Conservation (phyloP, 2,113 vertebrate species). For the Equus przewalskii region DNA sequence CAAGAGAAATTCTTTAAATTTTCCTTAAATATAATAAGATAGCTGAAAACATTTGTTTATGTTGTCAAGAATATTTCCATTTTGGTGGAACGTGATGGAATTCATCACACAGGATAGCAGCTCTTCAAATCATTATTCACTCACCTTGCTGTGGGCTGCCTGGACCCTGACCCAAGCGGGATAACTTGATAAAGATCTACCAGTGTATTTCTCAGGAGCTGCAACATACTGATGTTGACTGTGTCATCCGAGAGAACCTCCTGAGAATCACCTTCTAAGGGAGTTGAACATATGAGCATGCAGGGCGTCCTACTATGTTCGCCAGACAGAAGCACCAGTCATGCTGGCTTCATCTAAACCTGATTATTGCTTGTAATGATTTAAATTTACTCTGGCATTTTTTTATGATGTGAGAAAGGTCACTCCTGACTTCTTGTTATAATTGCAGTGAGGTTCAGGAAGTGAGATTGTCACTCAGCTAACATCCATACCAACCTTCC, state of each 20-base stretch:
- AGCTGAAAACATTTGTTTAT: slow-evolving; percentile 58
- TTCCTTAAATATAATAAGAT: neutral
- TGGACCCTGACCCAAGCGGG: neutral
- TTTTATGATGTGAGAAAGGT: slow-evolving; percentile 6
- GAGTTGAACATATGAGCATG: neutral
- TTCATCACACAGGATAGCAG: neutral
- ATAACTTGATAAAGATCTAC: neutral
- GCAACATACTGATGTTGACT: neutral
- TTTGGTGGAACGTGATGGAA: slow-evolving; percentile 11
- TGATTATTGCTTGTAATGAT: neutral
- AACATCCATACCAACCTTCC: too few relatives aligned
- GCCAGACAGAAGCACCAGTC: neutral
- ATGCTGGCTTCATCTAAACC: neutral
- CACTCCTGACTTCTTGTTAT: neutral
- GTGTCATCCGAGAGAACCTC: neutral
- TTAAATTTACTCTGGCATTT: slow-evolving; percentile 2
- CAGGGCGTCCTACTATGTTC: neutral
- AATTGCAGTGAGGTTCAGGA: neutral
- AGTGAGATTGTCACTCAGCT: neutral
- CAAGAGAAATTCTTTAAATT: slow-evolving; percentile 64
- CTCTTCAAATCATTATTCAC: neutral
- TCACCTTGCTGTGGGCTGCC: neutral
- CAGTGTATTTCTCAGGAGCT: neutral
- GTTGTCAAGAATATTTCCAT: slow-evolving; percentile 8
- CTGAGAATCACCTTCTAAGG: neutral